Percentiles rank a stretch among this genome's conserved stretches.
Evolutionary conservation across 2,113 vertebrate genomes (phyloP).

Genomic region (Menidia beryllina): DNA sequence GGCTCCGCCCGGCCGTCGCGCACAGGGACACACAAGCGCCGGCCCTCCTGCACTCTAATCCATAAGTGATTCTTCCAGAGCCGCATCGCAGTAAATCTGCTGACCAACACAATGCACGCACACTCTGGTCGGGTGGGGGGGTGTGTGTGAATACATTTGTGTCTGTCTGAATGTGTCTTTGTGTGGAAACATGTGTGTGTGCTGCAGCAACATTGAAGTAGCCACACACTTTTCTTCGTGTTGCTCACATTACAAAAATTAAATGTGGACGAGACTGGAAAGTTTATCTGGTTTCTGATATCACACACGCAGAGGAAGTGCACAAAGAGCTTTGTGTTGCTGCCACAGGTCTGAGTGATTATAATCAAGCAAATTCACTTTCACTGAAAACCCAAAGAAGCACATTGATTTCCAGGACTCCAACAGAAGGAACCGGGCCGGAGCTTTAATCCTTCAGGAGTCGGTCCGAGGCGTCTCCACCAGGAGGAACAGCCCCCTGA

Average conservation of each 20-base stretch:
- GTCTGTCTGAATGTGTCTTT: constrained; percentile 34
- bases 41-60: constrained; percentile 29
- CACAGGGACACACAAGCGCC: constrained; percentile 20
- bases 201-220: background rate
- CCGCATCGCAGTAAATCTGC: constrained; percentile 32
- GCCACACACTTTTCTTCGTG: no score
- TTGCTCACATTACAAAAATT: no score
- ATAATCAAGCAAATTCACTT: no score
- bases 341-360: background rate
- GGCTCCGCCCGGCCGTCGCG: constrained; percentile 35
- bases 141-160: constrained; percentile 21
- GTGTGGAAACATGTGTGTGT: constrained; percentile 59
- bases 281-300: no score
- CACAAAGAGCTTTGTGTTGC: background rate
- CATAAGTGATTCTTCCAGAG: constrained; percentile 40
- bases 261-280: no score
- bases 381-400: no score
- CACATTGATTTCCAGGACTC: no score
- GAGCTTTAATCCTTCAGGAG: no score
- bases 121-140: constrained; percentile 16
- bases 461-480: no score
- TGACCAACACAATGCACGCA: constrained; percentile 24
- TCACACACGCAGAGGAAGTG: background rate
- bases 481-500: no score
- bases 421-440: no score